Conservation (phyloP, 1,140 invertebrate species). For the Euwallacea similis region DNA sequence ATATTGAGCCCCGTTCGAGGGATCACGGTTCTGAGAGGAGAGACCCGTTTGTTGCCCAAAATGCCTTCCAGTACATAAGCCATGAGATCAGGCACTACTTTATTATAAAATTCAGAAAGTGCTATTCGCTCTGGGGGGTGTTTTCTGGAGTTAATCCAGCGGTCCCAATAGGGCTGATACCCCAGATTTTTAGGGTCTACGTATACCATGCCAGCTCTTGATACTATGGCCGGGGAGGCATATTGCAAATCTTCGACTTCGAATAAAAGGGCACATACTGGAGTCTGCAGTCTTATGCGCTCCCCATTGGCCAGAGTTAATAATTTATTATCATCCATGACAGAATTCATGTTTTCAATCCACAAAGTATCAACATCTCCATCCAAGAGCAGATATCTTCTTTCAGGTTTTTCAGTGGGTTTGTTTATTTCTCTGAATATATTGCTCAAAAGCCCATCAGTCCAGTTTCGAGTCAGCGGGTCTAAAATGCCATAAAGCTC, state of each 20-base stretch:
- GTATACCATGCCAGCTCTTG: conserved; percentile 90
- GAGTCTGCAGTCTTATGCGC: conserved; percentile 77
- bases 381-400: conserved; percentile 85
- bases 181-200: conserved; percentile 90
- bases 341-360: conserved; percentile 96
- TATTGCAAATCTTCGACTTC: conserved; percentile 88
- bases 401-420: conserved; percentile 67
- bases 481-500: conserved; percentile 90
- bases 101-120: conserved; percentile 66
- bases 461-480: conserved; percentile 85
- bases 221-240: conserved; percentile 89
- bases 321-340: conserved; percentile 93
- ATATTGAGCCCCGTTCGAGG: conserved; percentile 83
- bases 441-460: conserved; percentile 84
- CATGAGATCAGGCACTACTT: conserved; percentile 71
- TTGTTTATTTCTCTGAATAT: conserved; percentile 91
- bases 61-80: conserved; percentile 77
- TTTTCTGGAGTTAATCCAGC: conserved; percentile 67
- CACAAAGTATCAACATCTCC: conserved; percentile 91
- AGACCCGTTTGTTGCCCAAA: conserved; percentile 70
- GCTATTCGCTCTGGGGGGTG: conserved; percentile 59
- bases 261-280: conserved; percentile 82
- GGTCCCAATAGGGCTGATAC: conserved; percentile 81
- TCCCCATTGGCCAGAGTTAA: conserved; percentile 89
- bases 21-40: conserved; percentile 77